These are phyloP conservation scores for Yponomeuta sedellus DNA, from an alignment of 2,888 invertebrate genomes.

Conservation along the genomic window DNA sequence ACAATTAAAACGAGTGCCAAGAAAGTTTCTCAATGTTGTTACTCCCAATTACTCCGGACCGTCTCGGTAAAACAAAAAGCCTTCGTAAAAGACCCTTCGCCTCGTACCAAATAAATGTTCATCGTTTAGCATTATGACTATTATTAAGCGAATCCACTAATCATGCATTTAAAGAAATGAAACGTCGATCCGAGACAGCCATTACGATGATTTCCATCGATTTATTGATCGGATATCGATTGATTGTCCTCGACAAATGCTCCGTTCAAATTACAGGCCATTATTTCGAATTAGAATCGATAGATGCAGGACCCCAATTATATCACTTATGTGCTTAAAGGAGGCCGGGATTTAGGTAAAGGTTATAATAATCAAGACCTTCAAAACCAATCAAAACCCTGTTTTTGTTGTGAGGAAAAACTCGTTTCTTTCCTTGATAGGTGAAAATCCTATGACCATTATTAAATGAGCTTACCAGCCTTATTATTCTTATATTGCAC, in stretches of 20 bases:
- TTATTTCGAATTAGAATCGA: slow-evolving; percentile 75
- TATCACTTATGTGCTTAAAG: slow-evolving; percentile 77
- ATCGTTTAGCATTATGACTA: slow-evolving; percentile 68
- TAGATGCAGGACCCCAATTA: slow-evolving; percentile 73
- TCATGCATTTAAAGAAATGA: slow-evolving; percentile 75
- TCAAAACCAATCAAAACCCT: background rate
- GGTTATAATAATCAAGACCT: slow-evolving; percentile 59
- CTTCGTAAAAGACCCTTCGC: background rate
- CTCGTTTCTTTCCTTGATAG: too few relatives aligned
- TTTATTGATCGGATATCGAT: slow-evolving; percentile 75
- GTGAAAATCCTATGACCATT: too few relatives aligned
- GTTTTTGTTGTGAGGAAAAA: slow-evolving; percentile 19
- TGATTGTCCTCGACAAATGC: slow-evolving; percentile 70
- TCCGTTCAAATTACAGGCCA: slow-evolving; percentile 70
- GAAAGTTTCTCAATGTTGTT: background rate
- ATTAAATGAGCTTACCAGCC: too few relatives aligned
- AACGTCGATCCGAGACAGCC: slow-evolving; percentile 66
- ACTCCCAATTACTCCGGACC: background rate
- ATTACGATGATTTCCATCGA: slow-evolving; percentile 73
- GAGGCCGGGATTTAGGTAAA: slow-evolving; percentile 55
- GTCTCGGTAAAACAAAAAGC: slow-evolving; percentile 5
- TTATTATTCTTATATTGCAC: too few relatives aligned
- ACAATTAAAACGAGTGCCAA: background rate
- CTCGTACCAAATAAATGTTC: slow-evolving; percentile 36
- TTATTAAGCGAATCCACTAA: slow-evolving; percentile 70